Evolutionary conservation across 2,888 invertebrate species (phyloP), one percentile per base, ranked within the genome.

Genomic region (Netelia inedita): DNA sequence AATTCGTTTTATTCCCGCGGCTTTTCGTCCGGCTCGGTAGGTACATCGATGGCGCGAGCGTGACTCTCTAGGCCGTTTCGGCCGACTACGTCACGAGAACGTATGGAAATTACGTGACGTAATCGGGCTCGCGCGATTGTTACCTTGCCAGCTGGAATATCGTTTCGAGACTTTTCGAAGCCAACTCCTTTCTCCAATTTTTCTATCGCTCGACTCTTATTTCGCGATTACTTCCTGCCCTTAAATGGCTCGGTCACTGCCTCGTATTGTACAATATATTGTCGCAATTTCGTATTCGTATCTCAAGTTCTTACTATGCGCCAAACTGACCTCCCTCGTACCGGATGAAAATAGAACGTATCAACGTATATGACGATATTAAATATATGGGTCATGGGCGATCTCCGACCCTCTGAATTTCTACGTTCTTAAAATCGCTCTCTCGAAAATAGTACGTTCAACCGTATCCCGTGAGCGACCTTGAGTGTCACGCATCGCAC

Each of bases 321-420:
- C 28, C 1, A 14, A 19, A 41, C 28, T 66, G 59, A 19, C 23
- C 14, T 14, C 28, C 16, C 11, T 16, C 28, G 14, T 41, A 63
- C 21, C 1, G 11, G 79, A 80, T 81, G 81, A 87, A 83, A 90
- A 89, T 88, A 86, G 82, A 76, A 57, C 16, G 66, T 28, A 55
- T 14, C 5, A 46, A 46, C 41, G 43, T n/a, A n/a, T n/a, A 73
- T 63, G 6, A 71, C 35, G 21, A 65, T n/a, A 61, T 71, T 61
- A 72, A 83, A 88, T 35, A 90, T 89, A 88, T 89, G 78, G 91
- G 90, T 89, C 90, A 90, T 89, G 91, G 90, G 87, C 91, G 85
- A 88, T 85, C 85, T 72, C 69, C 76, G 80, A 79, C 79, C 80
- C 73, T 65, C 85, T 87, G 86, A 88, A 88, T 88, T 87, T 86